Percentiles rank a stretch among this genome's conserved stretches.
These are phyloP conservation scores for Podarcis cretensis DNA, from an alignment of 2,113 vertebrate genomes.

Conservation along the genomic window DNA sequence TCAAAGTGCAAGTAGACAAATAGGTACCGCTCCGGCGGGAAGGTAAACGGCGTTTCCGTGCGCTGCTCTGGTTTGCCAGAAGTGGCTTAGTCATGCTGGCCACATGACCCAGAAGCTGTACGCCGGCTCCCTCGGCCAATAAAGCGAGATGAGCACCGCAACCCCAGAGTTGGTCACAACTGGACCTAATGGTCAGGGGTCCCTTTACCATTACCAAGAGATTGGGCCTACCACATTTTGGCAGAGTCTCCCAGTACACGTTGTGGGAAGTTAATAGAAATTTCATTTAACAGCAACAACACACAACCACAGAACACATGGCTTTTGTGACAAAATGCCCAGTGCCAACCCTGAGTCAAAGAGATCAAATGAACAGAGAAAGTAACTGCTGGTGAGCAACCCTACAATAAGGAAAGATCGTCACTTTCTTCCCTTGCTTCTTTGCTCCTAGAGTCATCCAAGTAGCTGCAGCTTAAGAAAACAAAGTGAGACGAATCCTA, in stretches of 20 bases:
- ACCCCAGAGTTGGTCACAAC: too few relatives aligned
- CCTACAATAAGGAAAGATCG: not conserved
- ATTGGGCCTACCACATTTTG: not conserved
- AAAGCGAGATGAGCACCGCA: too few relatives aligned
- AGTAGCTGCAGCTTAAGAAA: not conserved
- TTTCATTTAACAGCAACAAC: not conserved
- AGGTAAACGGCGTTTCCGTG: too few relatives aligned
- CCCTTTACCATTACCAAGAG: too few relatives aligned
- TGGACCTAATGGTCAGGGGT: too few relatives aligned
- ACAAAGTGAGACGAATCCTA: not conserved
- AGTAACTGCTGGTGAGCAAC: not conserved
- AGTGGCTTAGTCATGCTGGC: too few relatives aligned
- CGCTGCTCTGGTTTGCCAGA: too few relatives aligned
- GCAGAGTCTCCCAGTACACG: not conserved
- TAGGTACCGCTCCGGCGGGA: too few relatives aligned
- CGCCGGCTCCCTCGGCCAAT: too few relatives aligned
- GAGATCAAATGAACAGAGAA: conserved; percentile 6
- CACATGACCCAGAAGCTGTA: too few relatives aligned
- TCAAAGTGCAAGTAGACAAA: too few relatives aligned
- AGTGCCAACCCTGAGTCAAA: conserved; percentile 3
- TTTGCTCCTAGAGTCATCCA: not conserved
- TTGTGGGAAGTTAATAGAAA: not conserved
- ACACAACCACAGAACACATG: not conserved
- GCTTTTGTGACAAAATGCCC: not conserved
- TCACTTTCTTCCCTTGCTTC: not conserved